Evolutionary conservation across 2,797 vertebrate species (phyloP).

Genomic region (Sciurus carolinensis): DNA sequence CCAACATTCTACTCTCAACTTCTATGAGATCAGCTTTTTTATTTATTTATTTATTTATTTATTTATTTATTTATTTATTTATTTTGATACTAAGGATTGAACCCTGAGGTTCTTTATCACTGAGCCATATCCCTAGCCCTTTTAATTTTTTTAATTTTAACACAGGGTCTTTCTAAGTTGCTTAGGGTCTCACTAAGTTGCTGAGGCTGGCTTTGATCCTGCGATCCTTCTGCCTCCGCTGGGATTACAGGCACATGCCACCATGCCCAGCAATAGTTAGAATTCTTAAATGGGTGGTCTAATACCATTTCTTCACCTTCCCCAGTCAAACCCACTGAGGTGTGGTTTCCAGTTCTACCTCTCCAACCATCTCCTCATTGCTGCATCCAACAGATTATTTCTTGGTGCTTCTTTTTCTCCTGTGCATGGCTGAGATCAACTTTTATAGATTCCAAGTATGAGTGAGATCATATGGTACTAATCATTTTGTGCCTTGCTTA

Average conservation of each 20-base stretch:
- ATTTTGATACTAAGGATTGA: background rate
- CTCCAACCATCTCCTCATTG: background rate
- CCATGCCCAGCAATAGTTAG: background rate
- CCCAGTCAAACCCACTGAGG: background rate
- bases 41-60: no score
- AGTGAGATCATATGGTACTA: no score
- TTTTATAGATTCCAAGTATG: no score
- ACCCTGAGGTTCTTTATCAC: background rate
- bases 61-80: no score
- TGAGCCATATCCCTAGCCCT: background rate
- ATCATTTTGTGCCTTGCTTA: no score
- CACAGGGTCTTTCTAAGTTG: background rate
- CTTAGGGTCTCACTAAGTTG: background rate
- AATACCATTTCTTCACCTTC: background rate
- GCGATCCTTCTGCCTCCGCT: no score
- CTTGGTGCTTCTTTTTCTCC: slow-evolving; percentile 11
- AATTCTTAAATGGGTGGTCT: background rate
- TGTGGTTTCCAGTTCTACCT: background rate
- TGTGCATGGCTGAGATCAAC: no score
- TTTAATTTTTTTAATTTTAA: background rate
- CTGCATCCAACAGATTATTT: background rate
- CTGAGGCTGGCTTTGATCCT: background rate
- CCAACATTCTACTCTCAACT: no score
- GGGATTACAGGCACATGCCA: no score
- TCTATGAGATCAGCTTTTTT: no score